Conservation (phyloP, 1,140 invertebrate genomes). For the Ridgeia piscesae region DNA sequence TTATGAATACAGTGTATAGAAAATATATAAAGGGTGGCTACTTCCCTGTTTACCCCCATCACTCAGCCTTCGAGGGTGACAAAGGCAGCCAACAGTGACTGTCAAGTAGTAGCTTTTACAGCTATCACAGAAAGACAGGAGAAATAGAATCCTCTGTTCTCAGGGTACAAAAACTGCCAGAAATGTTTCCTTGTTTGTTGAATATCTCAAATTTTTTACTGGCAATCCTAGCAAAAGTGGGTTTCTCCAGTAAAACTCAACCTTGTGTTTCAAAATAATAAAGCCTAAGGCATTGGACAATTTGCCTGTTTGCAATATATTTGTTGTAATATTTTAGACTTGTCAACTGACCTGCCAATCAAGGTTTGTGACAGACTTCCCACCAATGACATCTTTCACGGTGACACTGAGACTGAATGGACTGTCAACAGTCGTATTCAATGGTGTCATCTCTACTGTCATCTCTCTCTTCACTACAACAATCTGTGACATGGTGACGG, state of each 20-base stretch:
- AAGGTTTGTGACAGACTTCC: not conserved
- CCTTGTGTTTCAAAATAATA: not conserved
- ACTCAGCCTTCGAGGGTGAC: too few relatives aligned
- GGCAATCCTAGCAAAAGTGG: not conserved
- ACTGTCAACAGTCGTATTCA: not conserved
- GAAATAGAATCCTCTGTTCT: not conserved
- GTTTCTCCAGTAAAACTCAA: not conserved
- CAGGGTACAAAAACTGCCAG: not conserved
- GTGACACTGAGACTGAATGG: not conserved
- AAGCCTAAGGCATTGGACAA: not conserved
- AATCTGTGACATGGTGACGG: not conserved
- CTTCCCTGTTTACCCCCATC: too few relatives aligned
- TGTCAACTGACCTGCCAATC: not conserved
- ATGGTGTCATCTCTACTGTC: not conserved
- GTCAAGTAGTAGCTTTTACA: too few relatives aligned
- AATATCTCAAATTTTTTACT: not conserved
- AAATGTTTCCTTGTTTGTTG: not conserved
- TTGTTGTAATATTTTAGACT: not conserved
- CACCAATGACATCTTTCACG: not conserved
- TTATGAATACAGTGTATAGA: too few relatives aligned
- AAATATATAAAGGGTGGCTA: too few relatives aligned
- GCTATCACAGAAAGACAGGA: not conserved
- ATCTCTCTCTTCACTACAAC: not conserved
- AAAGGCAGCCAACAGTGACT: too few relatives aligned
- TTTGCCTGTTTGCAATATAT: not conserved